Base-by-base conservation (phyloP, 2,113 vertebrate genomes). In the Coptodon bakossiorum region DNA sequence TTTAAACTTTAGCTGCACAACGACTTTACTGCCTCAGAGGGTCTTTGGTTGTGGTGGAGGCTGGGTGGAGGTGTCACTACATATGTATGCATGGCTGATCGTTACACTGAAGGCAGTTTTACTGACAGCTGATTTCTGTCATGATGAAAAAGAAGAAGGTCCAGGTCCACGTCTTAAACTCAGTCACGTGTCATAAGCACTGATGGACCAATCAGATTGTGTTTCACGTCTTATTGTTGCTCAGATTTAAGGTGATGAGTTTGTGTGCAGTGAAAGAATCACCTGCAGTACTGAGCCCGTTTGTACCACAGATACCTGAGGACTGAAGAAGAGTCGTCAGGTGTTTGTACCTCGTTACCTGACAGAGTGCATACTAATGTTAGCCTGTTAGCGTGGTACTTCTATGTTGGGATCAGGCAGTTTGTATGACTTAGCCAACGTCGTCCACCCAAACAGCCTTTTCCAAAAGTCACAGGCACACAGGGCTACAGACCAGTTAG, bases 351-450 rank as follows among this genome's bases (percentile, higher is more conserved):
- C 59, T 36, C 9, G 31, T 36, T 63, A n/a, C 59, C 59, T 63
- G 17, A 56, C 54, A 13, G 54, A 36, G 17, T 17, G 9, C 31
- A n/a, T 63, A 31, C 59, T 63, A n/a, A 36, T 5, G 17, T 63
- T 63, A 63, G 17, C 31, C 31, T 63, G 59, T 36, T 63, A 63
- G 59, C 59, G 5, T 5, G 59, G 17, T 63, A 1, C 6, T 36
- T 36, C 59, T n/a, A 63, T 63, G 59, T 63, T 63, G 17, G 59
- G 29, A 63, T 63, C 59, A 63, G 31, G 31, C 59, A 36, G 17
- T 36, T 36, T 63, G 0, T 3, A 2, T 63, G 3, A n/a, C n/a
- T 1, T 17, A 36, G 17, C 31, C 4, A 0, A 36, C 6, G 9
- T 63, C 2, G 3, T 63, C 59, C 29, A 63, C 0, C 59, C 31